Evolutionary conservation across 1,140 invertebrate genomes (phyloP).

Genomic region (Eufriesea mexicana): DNA sequence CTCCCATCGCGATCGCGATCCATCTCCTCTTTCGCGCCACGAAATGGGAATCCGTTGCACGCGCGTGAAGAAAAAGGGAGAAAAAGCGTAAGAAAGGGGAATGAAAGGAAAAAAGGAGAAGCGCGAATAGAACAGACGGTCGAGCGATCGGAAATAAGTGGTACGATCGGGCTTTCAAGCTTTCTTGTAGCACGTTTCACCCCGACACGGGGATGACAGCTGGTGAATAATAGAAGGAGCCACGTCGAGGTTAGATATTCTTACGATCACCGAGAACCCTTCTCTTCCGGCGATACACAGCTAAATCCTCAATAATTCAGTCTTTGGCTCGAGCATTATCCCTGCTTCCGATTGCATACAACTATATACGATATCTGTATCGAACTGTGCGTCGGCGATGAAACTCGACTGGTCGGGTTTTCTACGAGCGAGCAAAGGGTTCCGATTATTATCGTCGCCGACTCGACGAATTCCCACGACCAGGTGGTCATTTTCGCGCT

Average conservation of each 20-base stretch:
- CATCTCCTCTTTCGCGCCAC: neutral
- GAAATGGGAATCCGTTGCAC: neutral
- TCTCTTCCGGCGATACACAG: constrained; percentile 73
- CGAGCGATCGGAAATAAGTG: constrained; percentile 64
- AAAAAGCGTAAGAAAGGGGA: neutral
- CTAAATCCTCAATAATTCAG: constrained; percentile 78
- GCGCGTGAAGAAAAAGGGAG: neutral
- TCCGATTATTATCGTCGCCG: neutral
- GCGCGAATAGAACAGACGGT: constrained; percentile 30
- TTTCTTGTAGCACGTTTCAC: constrained; percentile 63
- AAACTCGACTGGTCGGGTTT: constrained; percentile 18
- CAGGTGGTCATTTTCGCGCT: no score
- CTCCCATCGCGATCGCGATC: no score
- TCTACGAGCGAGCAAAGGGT: no score
- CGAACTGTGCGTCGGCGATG: constrained; percentile 31
- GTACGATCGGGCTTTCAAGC: constrained; percentile 67
- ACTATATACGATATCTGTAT: constrained; percentile 46
- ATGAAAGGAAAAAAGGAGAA: neutral
- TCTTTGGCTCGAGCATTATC: constrained; percentile 68
- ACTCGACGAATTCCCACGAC: no score
- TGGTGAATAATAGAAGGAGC: constrained; percentile 75
- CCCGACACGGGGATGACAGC: constrained; percentile 75
- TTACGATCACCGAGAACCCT: constrained; percentile 78
- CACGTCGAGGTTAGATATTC: constrained; percentile 76
- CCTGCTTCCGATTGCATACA: constrained; percentile 74